phyloP scores from a whole-genome alignment of 2,113 vertebrate genomes.

The Suricata suricatta region DNA sequence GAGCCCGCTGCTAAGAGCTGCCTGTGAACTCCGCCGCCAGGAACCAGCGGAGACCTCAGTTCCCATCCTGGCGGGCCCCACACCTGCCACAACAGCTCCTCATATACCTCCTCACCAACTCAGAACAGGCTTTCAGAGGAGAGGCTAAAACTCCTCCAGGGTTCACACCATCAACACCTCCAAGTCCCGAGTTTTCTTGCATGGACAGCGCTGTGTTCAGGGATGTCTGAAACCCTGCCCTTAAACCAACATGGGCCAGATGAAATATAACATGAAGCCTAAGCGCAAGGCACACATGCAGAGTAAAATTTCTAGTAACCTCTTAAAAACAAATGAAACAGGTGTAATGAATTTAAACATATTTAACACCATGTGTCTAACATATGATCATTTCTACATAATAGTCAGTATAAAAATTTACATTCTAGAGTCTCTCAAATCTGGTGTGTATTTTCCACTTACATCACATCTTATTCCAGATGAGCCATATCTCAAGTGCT shows the following conservation, averaged over 20 bases:
- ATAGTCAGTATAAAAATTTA: neutral
- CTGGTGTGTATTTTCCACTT: neutral
- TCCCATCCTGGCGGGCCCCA: neutral
- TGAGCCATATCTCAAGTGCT: neutral
- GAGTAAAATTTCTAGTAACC: neutral
- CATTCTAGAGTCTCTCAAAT: neutral
- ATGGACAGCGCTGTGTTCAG: neutral
- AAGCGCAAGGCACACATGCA: neutral
- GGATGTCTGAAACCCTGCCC: neutral
- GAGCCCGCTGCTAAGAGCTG: neutral
- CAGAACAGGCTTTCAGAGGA: neutral
- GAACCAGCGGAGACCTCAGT: neutral
- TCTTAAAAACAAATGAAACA: neutral
- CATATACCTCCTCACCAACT: neutral
- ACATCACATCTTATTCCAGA: neutral
- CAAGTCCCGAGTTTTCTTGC: neutral
- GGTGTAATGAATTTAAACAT: neutral
- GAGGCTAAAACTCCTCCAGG: neutral
- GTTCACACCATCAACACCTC: rapidly evolving
- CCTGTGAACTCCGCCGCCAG: neutral
- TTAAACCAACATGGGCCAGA: rapidly evolving
- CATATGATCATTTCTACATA: neutral
- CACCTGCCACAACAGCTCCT: neutral
- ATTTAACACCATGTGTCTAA: neutral
- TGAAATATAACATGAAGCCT: neutral